Evolutionary conservation across 2,113 vertebrate genomes (phyloP), one percentile per base, ranked within the genome.

Genomic region (Apus apus): DNA sequence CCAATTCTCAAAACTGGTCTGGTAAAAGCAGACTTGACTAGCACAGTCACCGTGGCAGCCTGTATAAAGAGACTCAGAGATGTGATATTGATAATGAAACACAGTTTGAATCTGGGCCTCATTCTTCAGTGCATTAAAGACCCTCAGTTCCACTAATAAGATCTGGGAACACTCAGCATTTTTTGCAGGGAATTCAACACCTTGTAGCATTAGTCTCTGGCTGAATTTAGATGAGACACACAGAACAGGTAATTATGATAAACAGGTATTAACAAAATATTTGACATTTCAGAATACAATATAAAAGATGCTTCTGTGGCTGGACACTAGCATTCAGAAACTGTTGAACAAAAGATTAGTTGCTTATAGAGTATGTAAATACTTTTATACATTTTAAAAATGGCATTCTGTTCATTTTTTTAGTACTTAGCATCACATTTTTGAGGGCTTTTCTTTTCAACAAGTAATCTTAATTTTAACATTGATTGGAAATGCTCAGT

Each of bases 11-110:
- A 54, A 80, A 76, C 22, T 38, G 26, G 13, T 79, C 15, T 79
- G 45, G 8, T 20, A 82, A 82, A 82, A 26, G 5, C 27, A 66
- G 46, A 34, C 6, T 43, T 48, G 32, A 32, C 19, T 34, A 57
- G 5, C 0, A 0, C 13, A 38, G n/a, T 20, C 77, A 46, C 38
- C 26, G 4, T 18, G 43, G 32, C 5, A 67, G 25, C 15, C 30
- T 48, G 5, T 46, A 22, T 25, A 40, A 91, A 30, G 5, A 12
- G 25, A 20, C 40, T 67, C 34, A 36, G 23, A 60, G 6, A 57
- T 53, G 23, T 27, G 29, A 51, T 60, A 45, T 9, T 72, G n/a
- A 22, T 71, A 56, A 65, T 21, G 32, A 65, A 89, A 64, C 0
- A 2, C 61, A 19, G 32, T 61, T 78, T 64, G 38, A 77, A 62